These are phyloP conservation scores for Lasiurus cinereus DNA, from an alignment of 2,113 vertebrate species.

Conservation along the genomic window DNA sequence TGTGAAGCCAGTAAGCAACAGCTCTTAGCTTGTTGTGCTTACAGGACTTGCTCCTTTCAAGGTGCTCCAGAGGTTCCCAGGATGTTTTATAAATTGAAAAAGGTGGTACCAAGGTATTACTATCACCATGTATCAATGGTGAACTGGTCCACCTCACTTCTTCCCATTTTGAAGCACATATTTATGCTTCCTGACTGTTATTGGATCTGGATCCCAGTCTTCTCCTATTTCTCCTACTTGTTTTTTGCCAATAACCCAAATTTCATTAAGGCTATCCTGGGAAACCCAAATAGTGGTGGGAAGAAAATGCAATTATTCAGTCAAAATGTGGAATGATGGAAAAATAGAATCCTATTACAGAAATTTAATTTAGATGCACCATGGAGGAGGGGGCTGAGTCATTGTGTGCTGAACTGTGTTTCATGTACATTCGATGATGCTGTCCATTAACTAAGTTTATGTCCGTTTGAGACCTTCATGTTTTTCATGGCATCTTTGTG, in stretches of 20 bases:
- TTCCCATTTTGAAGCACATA: background rate
- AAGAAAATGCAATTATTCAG: conserved; percentile 71
- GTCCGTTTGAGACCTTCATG: background rate
- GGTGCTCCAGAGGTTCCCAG: background rate
- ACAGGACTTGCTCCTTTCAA: background rate
- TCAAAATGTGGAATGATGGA: conserved; percentile 51
- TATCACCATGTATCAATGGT: background rate
- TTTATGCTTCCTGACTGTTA: conserved; percentile 27
- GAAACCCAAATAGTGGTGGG: conserved; percentile 39
- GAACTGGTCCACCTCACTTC: background rate
- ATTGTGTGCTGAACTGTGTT: background rate
- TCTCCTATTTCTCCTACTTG: conserved; percentile 21
- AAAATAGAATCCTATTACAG: conserved; percentile 42
- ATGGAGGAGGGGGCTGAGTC: background rate
- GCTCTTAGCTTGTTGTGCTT: background rate
- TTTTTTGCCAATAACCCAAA: conserved; percentile 60
- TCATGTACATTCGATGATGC: background rate
- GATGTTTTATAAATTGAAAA: conserved; percentile 7
- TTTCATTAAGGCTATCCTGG: conserved; percentile 58
- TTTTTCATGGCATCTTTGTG: background rate
- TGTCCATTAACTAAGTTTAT: background rate
- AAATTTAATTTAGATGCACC: conserved; percentile 35
- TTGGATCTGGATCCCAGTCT: background rate
- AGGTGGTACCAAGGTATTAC: background rate
- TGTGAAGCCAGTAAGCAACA: background rate